Percentiles rank a stretch among this genome's conserved stretches.
Conservation (phyloP, 2,113 vertebrate genomes). For the Tylochromis polylepis region DNA sequence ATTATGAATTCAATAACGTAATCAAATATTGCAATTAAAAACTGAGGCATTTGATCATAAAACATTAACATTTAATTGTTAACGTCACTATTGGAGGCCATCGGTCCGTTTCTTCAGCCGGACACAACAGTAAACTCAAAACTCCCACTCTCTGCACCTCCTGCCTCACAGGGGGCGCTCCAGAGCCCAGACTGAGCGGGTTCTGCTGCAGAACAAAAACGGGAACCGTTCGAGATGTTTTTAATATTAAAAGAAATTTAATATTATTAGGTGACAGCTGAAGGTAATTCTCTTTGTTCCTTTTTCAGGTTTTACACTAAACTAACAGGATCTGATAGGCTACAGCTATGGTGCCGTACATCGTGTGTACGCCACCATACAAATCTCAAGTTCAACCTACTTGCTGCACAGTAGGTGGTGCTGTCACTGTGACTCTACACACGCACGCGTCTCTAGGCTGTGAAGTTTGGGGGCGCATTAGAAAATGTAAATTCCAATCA, state of each 20-base stretch:
- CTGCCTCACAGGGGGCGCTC: background rate
- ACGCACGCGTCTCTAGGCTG: background rate
- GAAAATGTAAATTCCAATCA: background rate
- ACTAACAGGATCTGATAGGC: too few relatives aligned
- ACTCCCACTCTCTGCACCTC: background rate
- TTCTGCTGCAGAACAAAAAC: background rate
- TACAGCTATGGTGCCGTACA: too few relatives aligned
- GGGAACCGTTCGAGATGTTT: background rate
- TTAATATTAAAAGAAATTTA: background rate
- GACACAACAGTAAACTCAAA: background rate
- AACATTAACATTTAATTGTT: background rate
- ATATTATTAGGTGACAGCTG: too few relatives aligned
- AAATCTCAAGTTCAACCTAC: too few relatives aligned
- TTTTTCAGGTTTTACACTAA: too few relatives aligned
- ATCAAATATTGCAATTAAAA: background rate
- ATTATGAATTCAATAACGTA: background rate
- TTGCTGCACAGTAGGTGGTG: too few relatives aligned
- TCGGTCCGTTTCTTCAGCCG: accelerated
- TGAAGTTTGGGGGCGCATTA: background rate
- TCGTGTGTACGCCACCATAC: too few relatives aligned
- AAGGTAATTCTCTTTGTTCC: too few relatives aligned
- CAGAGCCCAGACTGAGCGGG: background rate
- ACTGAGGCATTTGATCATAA: background rate
- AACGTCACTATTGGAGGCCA: background rate
- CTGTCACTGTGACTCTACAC: too few relatives aligned